Evolutionary conservation across 2,797 vertebrate genomes (phyloP).

Genomic region (Darevskia nairensis): DNA sequence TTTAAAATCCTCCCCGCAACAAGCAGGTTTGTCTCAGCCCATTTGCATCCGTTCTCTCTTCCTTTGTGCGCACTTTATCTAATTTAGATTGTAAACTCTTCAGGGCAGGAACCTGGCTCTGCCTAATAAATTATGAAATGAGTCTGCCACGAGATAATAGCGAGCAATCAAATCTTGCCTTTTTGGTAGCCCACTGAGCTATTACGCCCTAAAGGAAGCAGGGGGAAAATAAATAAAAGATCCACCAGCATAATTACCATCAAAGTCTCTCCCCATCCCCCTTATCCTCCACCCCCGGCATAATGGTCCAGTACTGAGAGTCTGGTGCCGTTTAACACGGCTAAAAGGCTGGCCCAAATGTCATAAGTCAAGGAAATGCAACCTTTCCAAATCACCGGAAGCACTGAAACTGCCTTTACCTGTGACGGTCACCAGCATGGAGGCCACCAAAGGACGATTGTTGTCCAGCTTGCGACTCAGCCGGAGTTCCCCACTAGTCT

Average conservation of each 20-base stretch:
- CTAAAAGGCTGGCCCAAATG: rapidly evolving
- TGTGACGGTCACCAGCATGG: slow-evolving; percentile 97
- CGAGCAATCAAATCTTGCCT: slow-evolving; percentile 44
- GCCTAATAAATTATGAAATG: slow-evolving; percentile 46
- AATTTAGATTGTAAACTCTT: slow-evolving; percentile 45
- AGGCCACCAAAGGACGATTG: slow-evolving; percentile 95
- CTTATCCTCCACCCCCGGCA: neutral
- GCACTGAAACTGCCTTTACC: slow-evolving; percentile 82
- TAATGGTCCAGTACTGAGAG: neutral
- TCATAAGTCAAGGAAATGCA: neutral
- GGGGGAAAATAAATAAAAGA: slow-evolving; percentile 41
- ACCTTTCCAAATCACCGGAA: neutral
- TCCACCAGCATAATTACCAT: slow-evolving; percentile 19
- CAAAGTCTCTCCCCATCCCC: neutral
- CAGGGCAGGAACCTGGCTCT: slow-evolving; percentile 34
- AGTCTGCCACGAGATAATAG: slow-evolving; percentile 43
- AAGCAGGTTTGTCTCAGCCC: slow-evolving; percentile 23
- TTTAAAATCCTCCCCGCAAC: slow-evolving; percentile 5
- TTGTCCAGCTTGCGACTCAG: slow-evolving; percentile 98
- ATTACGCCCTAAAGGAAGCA: slow-evolving; percentile 37
- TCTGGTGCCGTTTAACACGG: rapidly evolving
- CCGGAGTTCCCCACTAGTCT: slow-evolving; percentile 94
- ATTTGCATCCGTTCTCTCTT: slow-evolving; percentile 19
- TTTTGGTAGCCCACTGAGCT: slow-evolving; percentile 34
- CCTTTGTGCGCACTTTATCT: slow-evolving; percentile 36